Evolutionary conservation across 2,888 invertebrate genomes (phyloP).

Genomic region (Nineta flava): DNA sequence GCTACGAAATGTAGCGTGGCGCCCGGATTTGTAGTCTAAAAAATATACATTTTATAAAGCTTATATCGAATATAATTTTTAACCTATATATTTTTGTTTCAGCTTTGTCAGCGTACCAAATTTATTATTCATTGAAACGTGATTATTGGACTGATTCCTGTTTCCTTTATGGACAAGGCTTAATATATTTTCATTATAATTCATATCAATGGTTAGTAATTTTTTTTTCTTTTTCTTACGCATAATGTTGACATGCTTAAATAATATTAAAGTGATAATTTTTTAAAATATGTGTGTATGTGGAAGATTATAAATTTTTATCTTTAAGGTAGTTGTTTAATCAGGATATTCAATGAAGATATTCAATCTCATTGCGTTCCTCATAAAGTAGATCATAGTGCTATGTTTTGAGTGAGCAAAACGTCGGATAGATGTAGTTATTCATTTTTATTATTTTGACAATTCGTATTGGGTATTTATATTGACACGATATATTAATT

Average conservation of each 20-base stretch:
- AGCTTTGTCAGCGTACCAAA: conserved; percentile 97
- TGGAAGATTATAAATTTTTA: too few relatives aligned
- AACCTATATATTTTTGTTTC: conserved; percentile 24
- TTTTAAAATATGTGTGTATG: neutral
- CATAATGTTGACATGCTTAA: neutral
- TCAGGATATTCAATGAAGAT: too few relatives aligned
- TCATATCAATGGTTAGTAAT: conserved; percentile 85
- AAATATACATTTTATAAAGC: neutral
- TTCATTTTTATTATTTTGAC: too few relatives aligned
- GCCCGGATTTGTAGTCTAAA: neutral
- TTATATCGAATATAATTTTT: neutral
- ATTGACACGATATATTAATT: too few relatives aligned
- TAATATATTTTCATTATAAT: conserved; percentile 94
- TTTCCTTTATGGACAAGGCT: conserved; percentile 86
- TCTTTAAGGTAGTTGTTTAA: too few relatives aligned
- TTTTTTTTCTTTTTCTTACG: conserved; percentile 1
- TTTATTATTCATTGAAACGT: conserved; percentile 61
- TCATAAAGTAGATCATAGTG: too few relatives aligned
- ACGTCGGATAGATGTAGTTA: too few relatives aligned
- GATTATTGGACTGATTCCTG: conserved; percentile 81
- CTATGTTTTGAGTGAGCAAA: too few relatives aligned
- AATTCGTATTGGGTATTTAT: too few relatives aligned
- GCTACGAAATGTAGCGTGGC: conserved; percentile 7
- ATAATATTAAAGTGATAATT: neutral
- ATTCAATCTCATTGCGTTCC: too few relatives aligned